Evolutionary conservation across 2,797 vertebrate genomes (phyloP), one percentile per base, ranked within the genome.

Genomic region (Schizopygopsis pylzovi): DNA sequence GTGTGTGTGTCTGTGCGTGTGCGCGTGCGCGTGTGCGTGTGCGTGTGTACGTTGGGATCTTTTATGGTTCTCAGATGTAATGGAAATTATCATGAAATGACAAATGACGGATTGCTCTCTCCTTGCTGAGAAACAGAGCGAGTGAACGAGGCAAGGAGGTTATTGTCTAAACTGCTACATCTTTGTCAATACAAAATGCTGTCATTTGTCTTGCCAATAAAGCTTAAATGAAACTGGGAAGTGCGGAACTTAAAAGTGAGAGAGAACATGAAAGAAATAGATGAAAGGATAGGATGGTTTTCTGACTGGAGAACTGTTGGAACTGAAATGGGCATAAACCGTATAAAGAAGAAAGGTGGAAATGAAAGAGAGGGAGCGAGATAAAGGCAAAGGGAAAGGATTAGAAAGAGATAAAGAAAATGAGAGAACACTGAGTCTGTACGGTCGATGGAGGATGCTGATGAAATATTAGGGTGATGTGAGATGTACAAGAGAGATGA

Each of bases 31-130:
- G 41, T 47, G 22, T 49, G 71, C 52, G 13, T 33, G 33, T 79
- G 56, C 20, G 68, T 73, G 7, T n/a, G 33, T 41, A 22, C 20
- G 2, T 25, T 76, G 43, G 63, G 63, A 72, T 72, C 56, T 79
- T 56, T 78, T 84, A 43, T 78, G 77, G 70, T 18, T 45, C 45
- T 72, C 33, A 65, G 81, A 68, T 52, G 52, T 81, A 61, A 85
- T 82, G 28, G 52, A 79, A 79, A 85, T 71, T 70, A 25, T 54
- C 83, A 85, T 43, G 37, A 16, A 43, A 56, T 22, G 47, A 78
- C n/a, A 70, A 79, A 45, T 59, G 52, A 85, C 59, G 37, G 39
- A 79, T 33, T 43, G 83, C 16, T 33, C 47, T 68, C 22, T 67
- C 33, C 22, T 54, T 22, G 33, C 20, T 10, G 76, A 63, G 68